Base-by-base conservation (phyloP, 1,140 invertebrate species). In the Ceratina japonica region DNA sequence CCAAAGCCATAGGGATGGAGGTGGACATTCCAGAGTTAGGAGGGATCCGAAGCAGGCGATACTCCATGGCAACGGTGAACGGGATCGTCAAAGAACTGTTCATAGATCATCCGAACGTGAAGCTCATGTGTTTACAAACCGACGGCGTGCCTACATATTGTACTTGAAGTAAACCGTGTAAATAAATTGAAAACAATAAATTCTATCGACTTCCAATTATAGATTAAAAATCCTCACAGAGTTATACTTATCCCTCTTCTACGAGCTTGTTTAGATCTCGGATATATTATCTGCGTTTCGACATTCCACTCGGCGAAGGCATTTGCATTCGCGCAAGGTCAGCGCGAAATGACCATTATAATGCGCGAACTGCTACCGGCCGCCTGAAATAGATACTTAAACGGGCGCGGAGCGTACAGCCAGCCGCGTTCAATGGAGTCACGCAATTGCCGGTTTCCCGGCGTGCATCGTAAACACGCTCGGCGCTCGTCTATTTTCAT, bases 41-140 rank as follows among this genome's bases (percentile, higher is more conserved):
- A 27, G 93, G 89, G 71, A 89, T 91, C 4, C 88, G 94, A 51
- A 93, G 90, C 18, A 92, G 93, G 77, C 86, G 94, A 75, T 95
- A 92, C 84, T 92, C 93, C 4, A 92, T 94, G 93, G 86, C 94
- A n/a, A 91, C 94, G 2, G 91, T 94, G 22, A 91, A 95, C 87
- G 93, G 93, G 15, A 87, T 92, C 1, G 83, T 85, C 2, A 80
- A 70, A 22, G 83, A 85, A 61, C 61, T 85, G 18, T 85, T 76
- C 54, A 22, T 79, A 44, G 83, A 85, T 18, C 44, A 20, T 10
- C 18, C 54, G 0, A 65, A 77, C 20, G 58, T 64, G 3, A 72
- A 83, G 16, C 59, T 79, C 18, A 13, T 27, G 5, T 85, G 83
- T 59, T 16, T 82, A 27, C 76, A 74, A 10, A 24, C 22, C 1